Conservation (phyloP, 2,113 vertebrate genomes). For the Hemichromis elongatus region DNA sequence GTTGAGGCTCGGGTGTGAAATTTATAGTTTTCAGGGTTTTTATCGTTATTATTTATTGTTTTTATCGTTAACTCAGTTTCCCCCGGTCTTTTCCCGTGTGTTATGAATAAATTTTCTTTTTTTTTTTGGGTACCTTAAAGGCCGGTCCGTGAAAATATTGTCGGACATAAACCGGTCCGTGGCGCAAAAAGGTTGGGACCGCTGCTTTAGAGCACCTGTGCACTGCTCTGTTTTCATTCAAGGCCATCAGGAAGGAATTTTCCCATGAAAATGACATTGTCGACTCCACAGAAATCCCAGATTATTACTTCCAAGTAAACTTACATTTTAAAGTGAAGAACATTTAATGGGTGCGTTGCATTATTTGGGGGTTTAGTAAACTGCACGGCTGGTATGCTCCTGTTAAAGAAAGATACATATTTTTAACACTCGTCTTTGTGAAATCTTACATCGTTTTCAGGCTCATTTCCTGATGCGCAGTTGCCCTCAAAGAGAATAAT, state of each 20-base stretch:
- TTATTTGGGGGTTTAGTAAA: neutral
- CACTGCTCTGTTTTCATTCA: neutral
- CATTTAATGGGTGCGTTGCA: neutral
- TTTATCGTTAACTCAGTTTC: no score
- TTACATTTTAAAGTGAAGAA: neutral
- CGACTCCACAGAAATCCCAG: neutral
- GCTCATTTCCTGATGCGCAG: slow-evolving; percentile 93
- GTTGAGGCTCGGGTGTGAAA: no score
- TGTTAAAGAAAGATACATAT: neutral
- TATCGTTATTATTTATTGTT: no score
- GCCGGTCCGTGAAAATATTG: no score
- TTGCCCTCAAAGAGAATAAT: slow-evolving; percentile 96
- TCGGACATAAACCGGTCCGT: no score
- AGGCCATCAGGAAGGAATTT: neutral
- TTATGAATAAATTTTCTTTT: no score
- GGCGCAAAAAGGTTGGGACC: no score
- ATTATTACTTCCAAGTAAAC: neutral
- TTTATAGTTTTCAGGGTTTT: no score
- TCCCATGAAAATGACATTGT: neutral
- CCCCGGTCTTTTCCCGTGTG: no score
- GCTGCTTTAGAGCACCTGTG: neutral
- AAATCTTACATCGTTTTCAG: slow-evolving; percentile 55
- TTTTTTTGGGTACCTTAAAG: no score
- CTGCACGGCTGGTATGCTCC: neutral
- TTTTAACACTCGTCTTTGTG: neutral